Percentiles rank a stretch among this genome's conserved stretches.
These are phyloP conservation scores for Trichonephila inaurata DNA, from an alignment of 1,140 invertebrate genomes.

Conservation along the genomic window DNA sequence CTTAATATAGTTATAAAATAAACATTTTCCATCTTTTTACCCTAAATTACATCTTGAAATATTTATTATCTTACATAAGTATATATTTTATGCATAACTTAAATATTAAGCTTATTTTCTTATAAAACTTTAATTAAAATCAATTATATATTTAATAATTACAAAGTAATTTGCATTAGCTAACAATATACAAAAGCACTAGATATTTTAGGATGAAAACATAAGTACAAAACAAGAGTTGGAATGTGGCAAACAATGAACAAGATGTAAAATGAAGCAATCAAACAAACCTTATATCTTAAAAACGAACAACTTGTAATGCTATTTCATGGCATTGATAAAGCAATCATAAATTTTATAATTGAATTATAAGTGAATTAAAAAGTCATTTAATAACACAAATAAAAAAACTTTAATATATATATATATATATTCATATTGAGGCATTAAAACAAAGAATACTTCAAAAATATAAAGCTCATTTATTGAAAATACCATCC, in stretches of 20 bases:
- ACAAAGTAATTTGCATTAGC: background rate
- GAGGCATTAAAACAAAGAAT: too few species aligned
- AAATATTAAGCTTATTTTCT: background rate
- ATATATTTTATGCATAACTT: background rate
- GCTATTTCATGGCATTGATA: too few species aligned
- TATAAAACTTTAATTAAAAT: background rate
- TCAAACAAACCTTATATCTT: background rate
- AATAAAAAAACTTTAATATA: too few species aligned
- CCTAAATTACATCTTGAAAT: constrained; percentile 1
- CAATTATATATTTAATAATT: background rate
- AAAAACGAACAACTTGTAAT: too few species aligned
- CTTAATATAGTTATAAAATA: background rate
- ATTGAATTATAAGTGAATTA: too few species aligned
- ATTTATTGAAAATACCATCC: too few species aligned
- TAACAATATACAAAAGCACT: background rate
- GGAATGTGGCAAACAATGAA: background rate
- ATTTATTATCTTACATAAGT: background rate
- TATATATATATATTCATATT: too few species aligned
- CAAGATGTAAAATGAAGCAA: background rate
- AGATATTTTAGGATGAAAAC: background rate
- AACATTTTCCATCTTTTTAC: background rate
- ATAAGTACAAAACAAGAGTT: constrained; percentile 20
- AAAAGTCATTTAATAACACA: too few species aligned
- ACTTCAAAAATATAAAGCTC: background rate
- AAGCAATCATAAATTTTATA: too few species aligned